A percentile compares a stretch with the other conserved stretches of the same genome.
phyloP scores from a whole-genome alignment of 64 coral and sea anemone genomes.

The Porites australiensis region DNA sequence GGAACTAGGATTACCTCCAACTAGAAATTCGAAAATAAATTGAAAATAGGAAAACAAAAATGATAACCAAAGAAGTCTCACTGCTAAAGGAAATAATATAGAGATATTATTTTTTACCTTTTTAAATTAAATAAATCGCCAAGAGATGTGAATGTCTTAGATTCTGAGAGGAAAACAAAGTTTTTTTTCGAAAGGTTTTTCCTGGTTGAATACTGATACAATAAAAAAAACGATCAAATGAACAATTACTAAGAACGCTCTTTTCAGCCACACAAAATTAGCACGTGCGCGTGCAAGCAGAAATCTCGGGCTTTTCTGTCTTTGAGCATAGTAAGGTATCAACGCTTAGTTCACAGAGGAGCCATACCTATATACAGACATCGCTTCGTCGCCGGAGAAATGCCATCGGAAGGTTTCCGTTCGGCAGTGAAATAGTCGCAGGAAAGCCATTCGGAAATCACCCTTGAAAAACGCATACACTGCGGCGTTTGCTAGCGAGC shows the following conservation, averaged over 20 bases:
- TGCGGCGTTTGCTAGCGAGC: slow-evolving; percentile 45
- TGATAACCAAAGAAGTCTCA: neutral
- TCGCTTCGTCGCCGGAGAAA: neutral
- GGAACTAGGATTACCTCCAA: neutral
- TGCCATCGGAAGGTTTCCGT: neutral
- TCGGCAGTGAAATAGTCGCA: slow-evolving; percentile 33
- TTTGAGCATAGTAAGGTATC: neutral
- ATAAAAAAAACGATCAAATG: neutral
- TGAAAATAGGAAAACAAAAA: neutral
- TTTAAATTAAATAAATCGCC: neutral
- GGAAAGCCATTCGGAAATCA: slow-evolving; percentile 62
- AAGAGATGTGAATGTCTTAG: neutral
- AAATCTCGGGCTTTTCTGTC: neutral
- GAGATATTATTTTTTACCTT: too few relatives aligned
- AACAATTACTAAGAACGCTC: neutral
- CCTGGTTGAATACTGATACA: neutral
- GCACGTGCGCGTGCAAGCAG: neutral
- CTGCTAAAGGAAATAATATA: neutral
- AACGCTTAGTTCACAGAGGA: neutral
- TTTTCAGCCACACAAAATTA: neutral
- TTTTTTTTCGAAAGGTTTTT: neutral
- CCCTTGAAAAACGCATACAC: slow-evolving; percentile 73
- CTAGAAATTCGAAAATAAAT: neutral
- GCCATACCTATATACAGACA: neutral
- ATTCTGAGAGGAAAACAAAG: neutral